Evolutionary conservation across 1,140 invertebrate species (phyloP), one percentile per base, ranked within the genome.

Genomic region (Nixonia krombeini): DNA sequence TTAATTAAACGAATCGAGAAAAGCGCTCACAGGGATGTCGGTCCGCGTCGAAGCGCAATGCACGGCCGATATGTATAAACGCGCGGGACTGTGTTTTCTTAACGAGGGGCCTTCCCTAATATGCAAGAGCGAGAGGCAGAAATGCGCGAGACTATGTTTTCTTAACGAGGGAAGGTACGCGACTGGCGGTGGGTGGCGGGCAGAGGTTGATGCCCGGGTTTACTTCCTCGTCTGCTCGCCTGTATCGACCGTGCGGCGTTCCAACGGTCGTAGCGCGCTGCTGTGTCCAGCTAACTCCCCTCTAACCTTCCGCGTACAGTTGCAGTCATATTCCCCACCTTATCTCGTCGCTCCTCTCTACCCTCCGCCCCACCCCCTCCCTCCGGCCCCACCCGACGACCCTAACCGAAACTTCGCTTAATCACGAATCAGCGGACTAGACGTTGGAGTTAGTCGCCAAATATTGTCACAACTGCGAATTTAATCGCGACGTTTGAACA

Each of bases 201-300:
- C 51, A 50, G 57, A 50, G 57, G 57, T 61, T 61, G 57, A 61
- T 61, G 57, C 47, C 57, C 57, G 57, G 57, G 57, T 61, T 50
- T 45, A 52, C 47, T 61, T 61, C 57, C 57, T 51, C 40, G 57
- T 61, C 57, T 61, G 57, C 37, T 47, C 31, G 46, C 44, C 44
- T 58, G 44, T 58, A 47, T 49, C 55, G 46, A 47, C 45, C 55
- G 55, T 12, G 26, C 28, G 6, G 23, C 53, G 53, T 29, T 42
- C 37, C 44, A 44, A 47, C 42, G 46, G 33, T 37, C 25, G 8
- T 38, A 52, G 63, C 71, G 51, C 53, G 37, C 15, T 16, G 37
- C 37, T 40, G 37, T 40, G 37, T 40, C 37, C 37, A 40, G 37
- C 37, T 13, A 40, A 21, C 37, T 40, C 37, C 37, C 37, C 37